A percentile compares a stretch with the other conserved stretches of the same genome.
Evolutionary conservation across 2,888 invertebrate species (phyloP).

Genomic region (Acronicta aceris): DNA sequence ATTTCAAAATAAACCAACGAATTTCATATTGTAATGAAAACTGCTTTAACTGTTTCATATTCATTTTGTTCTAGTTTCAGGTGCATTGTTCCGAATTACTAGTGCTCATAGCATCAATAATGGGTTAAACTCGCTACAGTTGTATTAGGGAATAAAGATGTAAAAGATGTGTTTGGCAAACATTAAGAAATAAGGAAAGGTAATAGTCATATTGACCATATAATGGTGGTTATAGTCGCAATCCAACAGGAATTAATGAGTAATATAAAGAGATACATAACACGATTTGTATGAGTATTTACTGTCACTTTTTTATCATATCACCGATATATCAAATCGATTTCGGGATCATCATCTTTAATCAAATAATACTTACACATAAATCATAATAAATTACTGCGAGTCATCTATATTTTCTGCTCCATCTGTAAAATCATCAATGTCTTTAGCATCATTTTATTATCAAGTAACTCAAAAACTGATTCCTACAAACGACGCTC

Average conservation of each 20-base stretch:
- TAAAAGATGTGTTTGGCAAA: no score
- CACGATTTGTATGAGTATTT: no score
- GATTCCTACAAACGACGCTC: conserved; percentile 14
- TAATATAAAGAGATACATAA: no score
- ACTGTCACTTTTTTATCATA: no score
- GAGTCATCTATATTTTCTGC: conserved; percentile 19
- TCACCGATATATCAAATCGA: no score
- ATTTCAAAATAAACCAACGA: conserved; percentile 19
- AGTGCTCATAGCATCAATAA: neutral
- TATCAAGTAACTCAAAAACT: conserved; percentile 11
- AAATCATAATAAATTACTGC: conserved; percentile 12
- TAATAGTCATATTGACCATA: no score
- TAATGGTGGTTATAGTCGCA: no score
- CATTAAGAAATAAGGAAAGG: no score
- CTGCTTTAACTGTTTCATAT: conserved; percentile 11
- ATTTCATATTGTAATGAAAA: conserved; percentile 14
- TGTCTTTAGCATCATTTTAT: neutral
- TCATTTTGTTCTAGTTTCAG: conserved; percentile 5
- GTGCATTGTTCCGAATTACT: conserved; percentile 1
- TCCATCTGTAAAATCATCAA: conserved; percentile 34
- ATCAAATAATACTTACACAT: conserved; percentile 23
- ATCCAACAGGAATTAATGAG: no score
- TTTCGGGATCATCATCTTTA: no score
- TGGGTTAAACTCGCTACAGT: neutral
- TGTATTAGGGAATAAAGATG: neutral